Percentiles rank a stretch among this genome's conserved stretches.
Conservation (phyloP, 1,140 invertebrate species). For the Nebria ingens region DNA sequence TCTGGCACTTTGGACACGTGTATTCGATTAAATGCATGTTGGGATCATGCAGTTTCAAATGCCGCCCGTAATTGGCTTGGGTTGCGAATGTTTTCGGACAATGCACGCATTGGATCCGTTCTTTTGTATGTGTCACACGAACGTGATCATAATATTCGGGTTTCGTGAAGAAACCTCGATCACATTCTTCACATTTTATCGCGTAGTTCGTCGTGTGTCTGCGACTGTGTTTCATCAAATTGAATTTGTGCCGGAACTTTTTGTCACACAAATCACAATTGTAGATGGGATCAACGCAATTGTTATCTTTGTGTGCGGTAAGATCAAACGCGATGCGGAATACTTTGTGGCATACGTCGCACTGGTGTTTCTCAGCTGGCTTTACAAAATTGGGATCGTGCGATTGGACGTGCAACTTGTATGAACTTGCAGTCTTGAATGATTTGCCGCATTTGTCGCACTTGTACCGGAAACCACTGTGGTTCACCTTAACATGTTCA, state of each 20-base stretch:
- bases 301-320: too few relatives aligned
- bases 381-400: too few relatives aligned
- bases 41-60: constrained; percentile 26
- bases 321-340: too few relatives aligned
- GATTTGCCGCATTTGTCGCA: constrained; percentile 44
- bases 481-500: constrained; percentile 18
- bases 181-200: constrained; percentile 33
- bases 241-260: background rate
- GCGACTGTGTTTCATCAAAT: constrained; percentile 31
- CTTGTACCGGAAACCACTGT: constrained; percentile 51
- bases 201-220: constrained; percentile 38
- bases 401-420: too few relatives aligned
- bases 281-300: background rate
- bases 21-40: constrained; percentile 2
- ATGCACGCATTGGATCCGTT: constrained; percentile 30
- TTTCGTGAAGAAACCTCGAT: constrained; percentile 27
- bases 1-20: background rate
- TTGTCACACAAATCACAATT: constrained; percentile 9
- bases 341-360: too few relatives aligned
- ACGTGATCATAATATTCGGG: constrained; percentile 34
- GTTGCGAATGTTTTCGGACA: constrained; percentile 41
- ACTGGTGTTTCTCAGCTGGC: too few relatives aligned
- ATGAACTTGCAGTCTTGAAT: too few relatives aligned
- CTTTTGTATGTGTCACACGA: constrained; percentile 22
- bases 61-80: constrained; percentile 30